Evolutionary conservation across 1,140 invertebrate genomes (phyloP).

Genomic region (Homarus americanus): DNA sequence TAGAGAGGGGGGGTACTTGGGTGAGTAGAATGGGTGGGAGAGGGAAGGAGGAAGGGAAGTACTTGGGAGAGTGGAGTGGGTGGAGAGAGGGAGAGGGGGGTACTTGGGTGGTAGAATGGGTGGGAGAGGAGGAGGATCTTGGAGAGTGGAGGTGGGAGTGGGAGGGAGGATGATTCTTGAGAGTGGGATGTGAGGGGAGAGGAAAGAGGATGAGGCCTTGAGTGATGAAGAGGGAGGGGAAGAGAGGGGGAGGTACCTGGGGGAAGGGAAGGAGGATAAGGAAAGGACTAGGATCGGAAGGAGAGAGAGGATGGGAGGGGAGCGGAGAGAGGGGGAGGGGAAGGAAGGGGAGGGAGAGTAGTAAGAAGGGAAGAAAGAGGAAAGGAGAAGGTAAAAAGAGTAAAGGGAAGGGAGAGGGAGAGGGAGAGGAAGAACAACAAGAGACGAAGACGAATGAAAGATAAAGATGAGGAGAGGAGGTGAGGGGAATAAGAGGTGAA

Average conservation of each 20-base stretch:
- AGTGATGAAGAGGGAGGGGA: neutral
- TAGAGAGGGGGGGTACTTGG: neutral
- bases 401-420: too few relatives aligned
- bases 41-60: neutral
- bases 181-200: neutral
- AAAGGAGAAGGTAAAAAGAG: too few relatives aligned
- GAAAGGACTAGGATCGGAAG: neutral
- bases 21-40: neutral
- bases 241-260: constrained; percentile 11
- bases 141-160: neutral
- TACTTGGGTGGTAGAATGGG: neutral
- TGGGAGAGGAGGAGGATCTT: too few relatives aligned
- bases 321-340: too few relatives aligned
- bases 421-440: too few relatives aligned
- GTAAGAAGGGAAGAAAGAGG: too few relatives aligned
- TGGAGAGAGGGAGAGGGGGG: neutral
- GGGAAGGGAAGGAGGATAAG: neutral
- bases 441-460: too few relatives aligned
- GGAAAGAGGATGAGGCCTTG: neutral
- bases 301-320: neutral
- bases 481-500: too few relatives aligned
- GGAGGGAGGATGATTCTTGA: neutral
- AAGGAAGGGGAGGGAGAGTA: neutral
- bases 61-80: neutral
- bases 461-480: too few relatives aligned